Evolutionary conservation across 1,140 invertebrate genomes (phyloP).

Genomic region (Macrocentrus cingulum): DNA sequence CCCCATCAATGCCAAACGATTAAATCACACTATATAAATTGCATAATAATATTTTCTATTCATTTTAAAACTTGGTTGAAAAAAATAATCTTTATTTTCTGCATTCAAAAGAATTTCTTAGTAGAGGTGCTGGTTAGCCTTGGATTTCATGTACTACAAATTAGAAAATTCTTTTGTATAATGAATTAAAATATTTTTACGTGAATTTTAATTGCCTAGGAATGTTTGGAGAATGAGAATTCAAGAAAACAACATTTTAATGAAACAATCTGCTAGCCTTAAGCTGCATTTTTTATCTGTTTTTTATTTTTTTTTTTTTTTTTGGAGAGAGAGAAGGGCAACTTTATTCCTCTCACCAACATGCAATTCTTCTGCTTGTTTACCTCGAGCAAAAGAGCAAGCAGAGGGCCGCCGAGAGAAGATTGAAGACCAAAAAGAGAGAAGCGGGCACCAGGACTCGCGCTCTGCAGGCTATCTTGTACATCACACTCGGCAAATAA

Average conservation of each 20-base stretch:
- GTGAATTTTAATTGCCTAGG: no score
- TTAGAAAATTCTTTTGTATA: no score
- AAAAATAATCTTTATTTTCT: no score
- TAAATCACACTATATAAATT: no score
- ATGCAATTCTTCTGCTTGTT: conserved; percentile 31
- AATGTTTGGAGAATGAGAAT: not conserved
- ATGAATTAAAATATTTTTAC: no score
- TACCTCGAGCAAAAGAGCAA: conserved; percentile 15
- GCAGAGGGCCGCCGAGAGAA: conserved; percentile 13
- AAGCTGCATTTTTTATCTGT: not conserved
- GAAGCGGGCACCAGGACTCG: conserved; percentile 11
- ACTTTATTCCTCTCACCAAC: conserved; percentile 30
- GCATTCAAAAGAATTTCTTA: no score
- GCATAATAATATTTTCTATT: no score
- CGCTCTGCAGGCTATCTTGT: conserved; percentile 17
- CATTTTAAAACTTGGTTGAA: no score
- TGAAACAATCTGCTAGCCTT: conserved; percentile 24
- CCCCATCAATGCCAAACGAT: no score
- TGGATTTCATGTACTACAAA: no score
- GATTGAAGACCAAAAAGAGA: conserved; percentile 15
- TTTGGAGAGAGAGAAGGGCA: conserved; percentile 16
- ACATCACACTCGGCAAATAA: conserved; percentile 32
- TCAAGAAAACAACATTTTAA: conserved; percentile 26
- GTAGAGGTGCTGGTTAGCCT: no score
- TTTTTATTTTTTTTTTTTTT: conserved; percentile 4